Evolutionary conservation across 1,140 invertebrate genomes (phyloP).

Genomic region (Ctenoplectra terminalis): DNA sequence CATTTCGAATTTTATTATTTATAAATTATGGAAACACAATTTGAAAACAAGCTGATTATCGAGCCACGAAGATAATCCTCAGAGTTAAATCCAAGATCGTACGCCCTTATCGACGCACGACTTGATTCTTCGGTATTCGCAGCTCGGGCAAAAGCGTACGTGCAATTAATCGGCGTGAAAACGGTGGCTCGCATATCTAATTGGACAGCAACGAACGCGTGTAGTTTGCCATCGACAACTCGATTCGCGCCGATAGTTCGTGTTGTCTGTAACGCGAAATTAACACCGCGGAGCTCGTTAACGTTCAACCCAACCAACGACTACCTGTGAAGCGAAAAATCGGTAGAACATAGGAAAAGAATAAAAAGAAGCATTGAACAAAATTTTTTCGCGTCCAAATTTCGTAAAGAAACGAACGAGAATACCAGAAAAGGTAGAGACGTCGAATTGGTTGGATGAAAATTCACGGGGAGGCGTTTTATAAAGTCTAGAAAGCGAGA

Average conservation of each 20-base stretch:
- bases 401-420: too few species aligned
- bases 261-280: conserved; percentile 41
- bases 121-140: conserved; percentile 39
- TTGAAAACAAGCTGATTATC: too few species aligned
- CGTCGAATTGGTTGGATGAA: neutral
- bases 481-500: neutral
- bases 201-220: conserved; percentile 59
- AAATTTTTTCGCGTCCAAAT: neutral
- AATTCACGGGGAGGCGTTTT: conserved; percentile 21
- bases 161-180: conserved; percentile 48
- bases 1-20: too few species aligned
- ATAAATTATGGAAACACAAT: too few species aligned
- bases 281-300: conserved; percentile 21
- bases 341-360: neutral
- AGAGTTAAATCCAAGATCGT: neutral
- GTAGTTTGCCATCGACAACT: conserved; percentile 46
- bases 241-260: conserved; percentile 31
- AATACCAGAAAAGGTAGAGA: too few species aligned
- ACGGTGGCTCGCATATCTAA: conserved; percentile 61
- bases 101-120: neutral
- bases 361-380: too few species aligned
- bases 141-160: conserved; percentile 50
- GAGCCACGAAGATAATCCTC: too few species aligned
- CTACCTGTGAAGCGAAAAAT: neutral
- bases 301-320: neutral